Base-by-base conservation (phyloP, 1,140 invertebrate species). In the Heliconius melpomene region DNA sequence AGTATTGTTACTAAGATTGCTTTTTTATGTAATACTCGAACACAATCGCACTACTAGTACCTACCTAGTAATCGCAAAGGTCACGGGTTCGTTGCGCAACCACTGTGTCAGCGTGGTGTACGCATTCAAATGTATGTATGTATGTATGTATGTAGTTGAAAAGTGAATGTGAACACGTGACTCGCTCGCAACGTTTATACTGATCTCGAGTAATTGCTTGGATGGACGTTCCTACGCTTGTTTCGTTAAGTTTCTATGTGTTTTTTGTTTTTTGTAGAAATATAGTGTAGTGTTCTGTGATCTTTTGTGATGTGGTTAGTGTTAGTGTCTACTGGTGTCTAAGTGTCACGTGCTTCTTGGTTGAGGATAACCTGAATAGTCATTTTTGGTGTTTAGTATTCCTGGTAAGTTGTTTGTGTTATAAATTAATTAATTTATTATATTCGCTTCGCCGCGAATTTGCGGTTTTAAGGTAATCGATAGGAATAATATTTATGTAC, bases 141-240 rank as follows among this genome's bases (percentile, higher is more conserved):
- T 29, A 82, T 76, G 11, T 40, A 40, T 40, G 40, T 46, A 46
- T 46, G 77, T 79, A 76, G 80, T 82, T 77, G 77, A 79, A 81
- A 82, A 82, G 80, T 82, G 80, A 82, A 75, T 72, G 80, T 76
- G 40, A 32, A 46, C 74, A 80, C 74, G 79, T 80, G 79, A 80
- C 74, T 72, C 8, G 29, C 70, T 71, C 50, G 26, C 26, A 57
- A 46, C 71, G 26, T 66, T 72, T 79, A 54, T 20, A 76, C 74
- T 76, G 79, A 66, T 79, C 72, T 79, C 72, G 54, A 66, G 72
- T 79, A 60, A 75, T 66, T 75, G 40, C 38, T 50, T 46, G 52
- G 70, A 80, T 66, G 79, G 79, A 76, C 79, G 79, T 73, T 76
- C 20, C 40, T 20, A 57, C 74, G 74, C 38, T 80, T 26, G 75